Evolutionary conservation across 2,797 vertebrate genomes (phyloP).

Genomic region (Synaphobranchus kaupii): DNA sequence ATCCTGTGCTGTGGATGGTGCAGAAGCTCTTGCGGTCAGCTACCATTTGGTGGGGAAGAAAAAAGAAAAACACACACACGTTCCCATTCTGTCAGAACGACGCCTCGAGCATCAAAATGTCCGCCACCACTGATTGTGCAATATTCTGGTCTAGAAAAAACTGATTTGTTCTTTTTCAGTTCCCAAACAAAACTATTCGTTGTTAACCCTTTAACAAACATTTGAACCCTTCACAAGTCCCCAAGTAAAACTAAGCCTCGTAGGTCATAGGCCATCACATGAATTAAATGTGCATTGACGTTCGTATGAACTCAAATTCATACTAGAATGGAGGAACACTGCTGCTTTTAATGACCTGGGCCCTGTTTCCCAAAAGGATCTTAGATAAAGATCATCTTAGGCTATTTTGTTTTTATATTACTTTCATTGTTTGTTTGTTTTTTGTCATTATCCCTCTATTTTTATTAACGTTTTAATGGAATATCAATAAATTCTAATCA

Average conservation of each 20-base stretch:
- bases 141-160: not conserved
- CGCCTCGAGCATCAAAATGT: not conserved
- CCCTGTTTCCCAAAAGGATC: too few relatives aligned
- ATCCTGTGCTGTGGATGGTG: conserved; percentile 98
- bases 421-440: too few relatives aligned
- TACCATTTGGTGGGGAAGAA: conserved; percentile 50
- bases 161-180: too few relatives aligned
- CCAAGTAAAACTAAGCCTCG: not conserved
- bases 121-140: not conserved
- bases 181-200: not conserved
- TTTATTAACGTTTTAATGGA: too few relatives aligned
- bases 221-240: not conserved
- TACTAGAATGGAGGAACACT: too few relatives aligned
- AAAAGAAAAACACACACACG: conserved; percentile 4
- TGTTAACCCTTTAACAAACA: not conserved
- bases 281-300: not conserved
- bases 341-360: too few relatives aligned
- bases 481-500: too few relatives aligned
- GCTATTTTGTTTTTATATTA: too few relatives aligned
- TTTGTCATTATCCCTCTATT: too few relatives aligned
- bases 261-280: not conserved
- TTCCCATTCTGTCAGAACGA: not conserved
- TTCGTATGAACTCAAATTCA: not conserved
- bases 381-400: too few relatives aligned
- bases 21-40: conserved; percentile 98